These are phyloP conservation scores for Andricus grossulariae DNA, from an alignment of 1,140 invertebrate genomes.

Conservation along the genomic window DNA sequence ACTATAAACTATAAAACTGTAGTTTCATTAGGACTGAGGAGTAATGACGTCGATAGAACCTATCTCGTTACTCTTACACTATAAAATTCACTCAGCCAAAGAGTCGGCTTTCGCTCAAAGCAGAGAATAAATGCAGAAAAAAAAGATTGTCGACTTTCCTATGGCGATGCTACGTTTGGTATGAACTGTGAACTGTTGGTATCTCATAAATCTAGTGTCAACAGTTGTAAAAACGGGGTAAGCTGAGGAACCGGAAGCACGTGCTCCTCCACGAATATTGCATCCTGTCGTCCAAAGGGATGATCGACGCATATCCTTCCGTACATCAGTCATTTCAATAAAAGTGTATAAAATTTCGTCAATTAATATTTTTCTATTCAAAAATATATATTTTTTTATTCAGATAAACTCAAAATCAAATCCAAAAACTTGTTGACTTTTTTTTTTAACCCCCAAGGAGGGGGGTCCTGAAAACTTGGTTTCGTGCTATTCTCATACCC, in stretches of 20 bases:
- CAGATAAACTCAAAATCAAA: no score
- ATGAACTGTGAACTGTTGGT: conserved; percentile 40
- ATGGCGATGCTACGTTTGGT: background rate
- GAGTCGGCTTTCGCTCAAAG: conserved; percentile 43
- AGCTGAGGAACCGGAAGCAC: conserved; percentile 59
- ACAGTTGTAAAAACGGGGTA: conserved; percentile 50
- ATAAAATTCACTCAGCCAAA: background rate
- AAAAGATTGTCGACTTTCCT: conserved; percentile 47
- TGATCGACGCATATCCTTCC: background rate
- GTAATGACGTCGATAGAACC: conserved; percentile 4
- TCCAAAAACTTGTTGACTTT: no score
- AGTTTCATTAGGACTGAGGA: conserved; percentile 2
- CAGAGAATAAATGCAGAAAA: conserved; percentile 19
- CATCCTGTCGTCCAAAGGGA: conserved; percentile 29
- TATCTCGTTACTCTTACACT: background rate
- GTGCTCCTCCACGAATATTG: conserved; percentile 38
- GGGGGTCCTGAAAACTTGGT: no score
- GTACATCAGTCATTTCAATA: background rate
- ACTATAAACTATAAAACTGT: background rate
- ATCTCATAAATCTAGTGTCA: conserved; percentile 55
- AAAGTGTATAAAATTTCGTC: no score
- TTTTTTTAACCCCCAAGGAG: no score
- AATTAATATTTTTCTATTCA: no score
- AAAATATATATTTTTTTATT: no score
- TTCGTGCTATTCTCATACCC: no score